phyloP scores from a whole-genome alignment of 2,113 vertebrate genomes.

The Bubalus kerabau region DNA sequence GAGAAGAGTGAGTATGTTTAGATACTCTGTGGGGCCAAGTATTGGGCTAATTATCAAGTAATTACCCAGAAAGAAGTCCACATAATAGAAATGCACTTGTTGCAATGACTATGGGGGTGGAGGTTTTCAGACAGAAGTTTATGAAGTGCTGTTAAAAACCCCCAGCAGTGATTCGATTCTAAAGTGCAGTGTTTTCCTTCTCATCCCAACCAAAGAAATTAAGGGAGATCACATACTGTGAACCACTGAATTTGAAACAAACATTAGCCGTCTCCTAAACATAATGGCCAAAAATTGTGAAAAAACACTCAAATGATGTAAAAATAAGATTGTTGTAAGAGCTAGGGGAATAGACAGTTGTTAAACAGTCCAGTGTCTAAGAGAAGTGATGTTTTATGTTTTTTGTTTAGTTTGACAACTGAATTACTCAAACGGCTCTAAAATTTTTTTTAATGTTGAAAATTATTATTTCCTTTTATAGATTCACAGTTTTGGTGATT shows the following conservation, averaged over 20 bases:
- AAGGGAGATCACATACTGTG: slow-evolving; percentile 38
- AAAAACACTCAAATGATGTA: neutral
- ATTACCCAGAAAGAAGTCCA: neutral
- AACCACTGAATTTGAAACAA: slow-evolving; percentile 6
- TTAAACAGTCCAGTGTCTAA: neutral
- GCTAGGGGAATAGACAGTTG: neutral
- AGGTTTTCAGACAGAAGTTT: neutral
- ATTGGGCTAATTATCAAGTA: neutral
- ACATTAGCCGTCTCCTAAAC: neutral
- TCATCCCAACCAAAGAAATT: slow-evolving; percentile 25
- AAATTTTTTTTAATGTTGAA: neutral
- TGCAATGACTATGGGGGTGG: neutral
- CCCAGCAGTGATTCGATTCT: slow-evolving; percentile 26
- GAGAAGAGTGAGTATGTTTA: neutral
- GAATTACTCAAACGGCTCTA: slow-evolving; percentile 7
- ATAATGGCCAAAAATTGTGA: slow-evolving; percentile 13
- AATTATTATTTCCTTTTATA: neutral
- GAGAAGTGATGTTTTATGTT: neutral
- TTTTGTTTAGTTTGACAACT: slow-evolving; percentile 5
- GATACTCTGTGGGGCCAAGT: neutral
- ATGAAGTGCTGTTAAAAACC: slow-evolving; percentile 51
- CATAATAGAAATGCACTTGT: neutral
- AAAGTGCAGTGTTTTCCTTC: slow-evolving; percentile 46
- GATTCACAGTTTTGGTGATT: neutral
- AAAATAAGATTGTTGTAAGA: neutral